Base-by-base conservation (phyloP, 2,797 vertebrate species). In the Lutjanus campechanus region DNA sequence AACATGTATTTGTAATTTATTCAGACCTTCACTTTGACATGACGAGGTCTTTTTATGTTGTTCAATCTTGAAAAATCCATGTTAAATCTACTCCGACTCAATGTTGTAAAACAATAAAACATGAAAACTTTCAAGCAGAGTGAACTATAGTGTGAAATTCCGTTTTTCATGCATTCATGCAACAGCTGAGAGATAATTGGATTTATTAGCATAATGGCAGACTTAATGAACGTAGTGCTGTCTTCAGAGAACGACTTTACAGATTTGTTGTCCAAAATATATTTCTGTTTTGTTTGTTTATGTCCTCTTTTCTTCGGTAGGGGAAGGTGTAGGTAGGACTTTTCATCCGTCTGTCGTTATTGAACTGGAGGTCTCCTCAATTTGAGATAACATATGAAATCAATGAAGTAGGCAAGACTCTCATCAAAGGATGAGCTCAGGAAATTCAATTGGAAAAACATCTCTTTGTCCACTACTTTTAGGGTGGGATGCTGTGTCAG, bases 331-430 rank as follows among this genome's bases (percentile, higher is more conserved):
- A 8, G n/a, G 8, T 63, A 22, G 40, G 51, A 43, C 19, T 49
- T 76, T 84, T 58, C n/a, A 61, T 47, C 75, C 10, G 8, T 77
- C 51, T 46, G 50, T 54, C 25, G 4, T 59, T 80, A 63, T 73
- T 74, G 68, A 51, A 49, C 54, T 16, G 9, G 58, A 81, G 44
- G 19, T 65, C 46, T 29, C 63, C 36, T 50, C 70, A 64, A 25
- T 79, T 69, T 81, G 69, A 81, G 87, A 88, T 89, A 78, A 76
- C 55, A n/a, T 17, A 51, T 29, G 44, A 59, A 59, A 76, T 89
- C 85, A 63, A 86, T 86, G 55, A 79, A 78, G 62, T 0, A 70
- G 81, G 67, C 75, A 49, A 64, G 76, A 74, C 51, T 62, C 62
- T 64, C 67, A 55, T 88, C 51, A 79, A 58, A 73, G 76, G 66